Base-by-base conservation (phyloP, 2,888 invertebrate species). In the Siphlonurus alternatus region DNA sequence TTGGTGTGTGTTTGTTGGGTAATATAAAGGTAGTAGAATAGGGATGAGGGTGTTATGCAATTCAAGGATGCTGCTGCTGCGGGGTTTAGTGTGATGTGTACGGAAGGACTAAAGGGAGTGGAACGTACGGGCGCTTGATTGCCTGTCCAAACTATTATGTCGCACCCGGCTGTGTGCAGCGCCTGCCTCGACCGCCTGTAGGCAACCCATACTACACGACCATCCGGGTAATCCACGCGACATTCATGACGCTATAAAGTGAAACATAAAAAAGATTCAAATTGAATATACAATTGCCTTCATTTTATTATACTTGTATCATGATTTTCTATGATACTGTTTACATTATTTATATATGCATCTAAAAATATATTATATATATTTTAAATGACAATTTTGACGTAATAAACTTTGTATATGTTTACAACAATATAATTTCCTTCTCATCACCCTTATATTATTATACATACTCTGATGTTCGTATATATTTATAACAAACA, bases 251-350 rank as follows among this genome's bases (percentile, higher is more conserved):
- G 15, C 38, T 15, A 38, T 38, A 38, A 38, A 38, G 38, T 38
- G 38, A 38, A 38, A 38, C 38, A 38, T 38, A 38, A 56, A 56
- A 38, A 56, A 56, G 56, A 56, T 56, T 56, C 56, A 56, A 56
- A 56, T 56, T 56, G 56, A 56, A 56, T 56, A 56, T 56, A 56
- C 38, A 38, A 38, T 38, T 38, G 38, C 38, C 38, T 38, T 38
- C 38, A 38, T 38, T 38, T 38, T 38, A 38, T 38, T 38, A 38
- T 15, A 38, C 38, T 38, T 38, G 38, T 38, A 38, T 38, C 38
- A 38, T 38, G 7, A 38, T 38, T 38, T 38, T 38, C 38, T 38
- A 38, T 38, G 38, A 38, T 38, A 38, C 38, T 38, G 15, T 38
- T 38, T 38, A 38, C 38, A 38, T 38, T n/a, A n/a, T n/a, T 38